Evolutionary conservation across 2,888 invertebrate genomes (phyloP).

Genomic region (Abrostola tripartita): DNA sequence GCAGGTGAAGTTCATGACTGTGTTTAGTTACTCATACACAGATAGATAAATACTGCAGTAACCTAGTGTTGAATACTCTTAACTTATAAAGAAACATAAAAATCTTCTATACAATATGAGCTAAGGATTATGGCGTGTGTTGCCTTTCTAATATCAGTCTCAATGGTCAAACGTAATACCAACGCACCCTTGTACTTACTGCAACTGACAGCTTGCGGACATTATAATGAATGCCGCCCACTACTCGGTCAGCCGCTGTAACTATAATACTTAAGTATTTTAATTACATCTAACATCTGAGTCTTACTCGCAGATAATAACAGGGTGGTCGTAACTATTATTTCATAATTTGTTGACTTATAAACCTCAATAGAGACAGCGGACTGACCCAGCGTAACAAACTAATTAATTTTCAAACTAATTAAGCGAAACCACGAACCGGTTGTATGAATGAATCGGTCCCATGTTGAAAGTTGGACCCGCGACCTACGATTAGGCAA

Average conservation of each 20-base stretch:
- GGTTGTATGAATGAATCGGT: conserved; percentile 75
- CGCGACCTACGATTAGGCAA: conserved; percentile 83
- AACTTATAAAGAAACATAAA: conserved; percentile 54
- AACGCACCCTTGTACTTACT: conserved; percentile 60
- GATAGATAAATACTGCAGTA: conserved; percentile 7
- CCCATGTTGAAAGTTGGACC: conserved; percentile 80
- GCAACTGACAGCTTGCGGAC: conserved; percentile 47
- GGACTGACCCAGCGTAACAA: conserved; percentile 73
- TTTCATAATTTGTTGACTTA: conserved; percentile 76
- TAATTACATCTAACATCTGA: conserved; percentile 5
- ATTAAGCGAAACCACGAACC: conserved; percentile 80
- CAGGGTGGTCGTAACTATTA: conserved; percentile 43
- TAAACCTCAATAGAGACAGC: conserved; percentile 72
- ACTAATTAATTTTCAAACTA: conserved; percentile 83
- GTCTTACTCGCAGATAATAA: conserved; percentile 17
- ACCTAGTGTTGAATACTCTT: conserved; percentile 34
- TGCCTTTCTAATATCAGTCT: conserved; percentile 77
- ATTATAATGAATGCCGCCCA: conserved; percentile 48
- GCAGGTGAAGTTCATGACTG: conserved; percentile 20
- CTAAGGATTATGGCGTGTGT: conserved; percentile 64
- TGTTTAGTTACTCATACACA: conserved; percentile 18
- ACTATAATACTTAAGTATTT: conserved; percentile 14
- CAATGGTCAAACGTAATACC: conserved; percentile 62
- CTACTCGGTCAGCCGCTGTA: conserved; percentile 32
- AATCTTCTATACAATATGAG: conserved; percentile 56